A percentile compares a stretch with the other conserved stretches of the same genome.
phyloP scores from a whole-genome alignment of 1,140 invertebrate species.

The Akabosia matsudoensis region DNA sequence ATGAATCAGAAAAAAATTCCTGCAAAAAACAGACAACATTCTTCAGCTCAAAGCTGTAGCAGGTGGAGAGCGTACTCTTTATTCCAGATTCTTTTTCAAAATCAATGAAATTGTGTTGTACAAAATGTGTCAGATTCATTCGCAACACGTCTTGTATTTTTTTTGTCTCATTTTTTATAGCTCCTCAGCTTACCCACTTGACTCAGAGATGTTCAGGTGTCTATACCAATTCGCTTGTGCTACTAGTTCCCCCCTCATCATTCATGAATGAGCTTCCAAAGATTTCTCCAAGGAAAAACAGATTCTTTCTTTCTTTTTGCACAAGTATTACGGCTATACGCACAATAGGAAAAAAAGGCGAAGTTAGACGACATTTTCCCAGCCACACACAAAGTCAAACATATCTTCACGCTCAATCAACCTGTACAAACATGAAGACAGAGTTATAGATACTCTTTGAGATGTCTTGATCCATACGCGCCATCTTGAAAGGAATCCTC shows the following conservation, averaged over 20 bases:
- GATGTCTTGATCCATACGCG: neutral
- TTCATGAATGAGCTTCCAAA: too few relatives aligned
- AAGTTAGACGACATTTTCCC: neutral
- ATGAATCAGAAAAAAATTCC: too few relatives aligned
- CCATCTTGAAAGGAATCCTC: neutral
- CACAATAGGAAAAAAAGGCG: neutral
- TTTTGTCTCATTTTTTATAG: neutral
- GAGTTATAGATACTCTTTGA: neutral
- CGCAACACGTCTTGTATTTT: neutral
- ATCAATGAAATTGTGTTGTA: neutral
- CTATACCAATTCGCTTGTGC: too few relatives aligned
- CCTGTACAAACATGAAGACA: conserved; percentile 6
- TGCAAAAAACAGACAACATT: too few relatives aligned
- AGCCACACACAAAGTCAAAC: neutral
- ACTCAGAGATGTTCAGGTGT: too few relatives aligned
- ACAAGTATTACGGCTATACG: too few relatives aligned
- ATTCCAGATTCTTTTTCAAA: neutral
- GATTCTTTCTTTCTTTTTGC: too few relatives aligned
- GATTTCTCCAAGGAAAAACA: too few relatives aligned
- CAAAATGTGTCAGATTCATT: neutral
- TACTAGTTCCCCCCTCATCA: too few relatives aligned
- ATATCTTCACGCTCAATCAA: conserved; percentile 4
- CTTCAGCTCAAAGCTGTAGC: neutral
- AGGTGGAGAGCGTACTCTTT: neutral
- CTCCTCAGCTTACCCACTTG: neutral